Evolutionary conservation across 2,113 vertebrate genomes (phyloP).

Genomic region (Solea solea): DNA sequence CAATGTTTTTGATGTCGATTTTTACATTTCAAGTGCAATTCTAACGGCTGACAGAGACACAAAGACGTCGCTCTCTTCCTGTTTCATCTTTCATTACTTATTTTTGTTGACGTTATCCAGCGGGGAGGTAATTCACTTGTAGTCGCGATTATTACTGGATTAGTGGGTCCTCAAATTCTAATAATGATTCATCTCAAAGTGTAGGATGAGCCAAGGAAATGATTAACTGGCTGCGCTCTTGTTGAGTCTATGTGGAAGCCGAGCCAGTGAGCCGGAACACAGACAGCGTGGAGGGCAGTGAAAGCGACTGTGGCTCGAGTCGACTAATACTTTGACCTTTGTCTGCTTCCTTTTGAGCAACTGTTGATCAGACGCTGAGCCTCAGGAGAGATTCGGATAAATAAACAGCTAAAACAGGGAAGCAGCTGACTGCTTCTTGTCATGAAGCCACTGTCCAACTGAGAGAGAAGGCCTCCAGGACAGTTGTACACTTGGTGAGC

Average conservation of each 20-base stretch:
- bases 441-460: background rate
- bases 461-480: background rate
- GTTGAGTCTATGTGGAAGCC: background rate
- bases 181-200: slow-evolving; percentile 46
- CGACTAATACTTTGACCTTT: slow-evolving; percentile 50
- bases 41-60: background rate
- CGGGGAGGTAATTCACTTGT: slow-evolving; percentile 23
- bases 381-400: slow-evolving; percentile 22
- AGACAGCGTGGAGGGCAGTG: slow-evolving; percentile 3
- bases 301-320: background rate
- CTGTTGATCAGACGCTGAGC: slow-evolving; percentile 4
- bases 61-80: background rate
- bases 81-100: slow-evolving; percentile 6
- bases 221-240: slow-evolving; percentile 41
- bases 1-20: background rate
- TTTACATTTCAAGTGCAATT: background rate
- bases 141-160: slow-evolving; percentile 32
- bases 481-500: background rate
- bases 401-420: slow-evolving; percentile 26
- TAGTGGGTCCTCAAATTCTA: slow-evolving; percentile 23
- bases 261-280: slow-evolving; percentile 3
- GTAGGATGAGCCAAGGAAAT: slow-evolving; percentile 47
- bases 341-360: slow-evolving; percentile 26
- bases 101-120: slow-evolving; percentile 24
- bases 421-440: slow-evolving; percentile 15